phyloP scores from a whole-genome alignment of 2,113 vertebrate species.

The Saiga tatarica region DNA sequence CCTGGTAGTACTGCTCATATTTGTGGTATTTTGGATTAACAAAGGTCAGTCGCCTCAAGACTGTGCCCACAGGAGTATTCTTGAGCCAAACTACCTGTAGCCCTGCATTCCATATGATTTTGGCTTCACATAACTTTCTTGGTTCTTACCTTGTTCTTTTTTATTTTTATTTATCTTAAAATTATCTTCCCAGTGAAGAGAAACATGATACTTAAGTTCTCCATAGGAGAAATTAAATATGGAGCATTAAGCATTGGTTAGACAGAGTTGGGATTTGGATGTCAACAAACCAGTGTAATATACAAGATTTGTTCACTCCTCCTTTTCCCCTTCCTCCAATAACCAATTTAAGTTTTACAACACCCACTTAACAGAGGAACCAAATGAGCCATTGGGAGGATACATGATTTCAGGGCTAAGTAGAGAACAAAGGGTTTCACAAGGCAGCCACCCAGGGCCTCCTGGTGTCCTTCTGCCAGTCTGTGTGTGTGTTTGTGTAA shows the following conservation, averaged over 20 bases:
- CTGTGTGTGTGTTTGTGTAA: background rate
- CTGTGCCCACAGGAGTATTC: background rate
- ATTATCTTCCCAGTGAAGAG: background rate
- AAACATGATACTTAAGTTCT: background rate
- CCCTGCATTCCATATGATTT: background rate
- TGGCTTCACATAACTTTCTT: background rate
- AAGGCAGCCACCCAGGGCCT: background rate
- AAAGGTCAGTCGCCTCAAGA: slow-evolving; percentile 67
- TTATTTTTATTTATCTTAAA: background rate
- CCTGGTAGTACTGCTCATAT: background rate
- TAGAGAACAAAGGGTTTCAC: background rate
- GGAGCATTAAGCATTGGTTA: background rate
- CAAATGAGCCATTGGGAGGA: background rate
- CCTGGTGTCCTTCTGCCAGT: background rate
- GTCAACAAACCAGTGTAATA: background rate
- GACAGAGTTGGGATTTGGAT: background rate
- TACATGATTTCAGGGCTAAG: background rate
- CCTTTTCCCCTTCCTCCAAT: background rate
- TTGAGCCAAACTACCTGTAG: background rate
- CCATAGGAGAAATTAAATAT: background rate
- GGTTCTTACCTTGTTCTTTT: background rate
- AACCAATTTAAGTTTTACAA: background rate
- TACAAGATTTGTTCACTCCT: background rate
- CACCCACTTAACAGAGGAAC: background rate
- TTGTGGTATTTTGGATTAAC: slow-evolving; percentile 44